phyloP scores from a whole-genome alignment of 2,797 vertebrate genomes.

The Erpetoichthys calabaricus region DNA sequence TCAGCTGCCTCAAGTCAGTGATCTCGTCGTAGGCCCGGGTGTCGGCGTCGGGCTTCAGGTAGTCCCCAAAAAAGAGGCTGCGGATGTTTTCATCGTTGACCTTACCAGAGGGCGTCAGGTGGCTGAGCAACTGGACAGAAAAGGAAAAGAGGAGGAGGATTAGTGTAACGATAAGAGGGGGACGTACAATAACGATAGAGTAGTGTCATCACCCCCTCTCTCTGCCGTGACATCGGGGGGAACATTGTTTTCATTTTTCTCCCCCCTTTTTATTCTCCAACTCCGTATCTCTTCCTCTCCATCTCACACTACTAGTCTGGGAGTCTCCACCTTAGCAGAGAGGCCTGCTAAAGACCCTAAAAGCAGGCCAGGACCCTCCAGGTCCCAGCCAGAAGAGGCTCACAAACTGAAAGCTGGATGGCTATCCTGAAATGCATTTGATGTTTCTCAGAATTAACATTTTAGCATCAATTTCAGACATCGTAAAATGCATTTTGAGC shows the following conservation, averaged over 20 bases:
- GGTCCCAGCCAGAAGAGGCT: too few species aligned
- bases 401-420: too few species aligned
- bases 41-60: slow-evolving; percentile 48
- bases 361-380: too few species aligned
- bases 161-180: neutral
- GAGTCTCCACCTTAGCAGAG: slow-evolving; percentile 4
- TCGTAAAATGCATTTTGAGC: too few species aligned
- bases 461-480: too few species aligned
- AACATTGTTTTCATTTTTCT: too few species aligned
- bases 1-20: slow-evolving; percentile 59
- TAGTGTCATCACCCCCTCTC: too few species aligned
- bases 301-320: slow-evolving; percentile 1
- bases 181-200: too few species aligned
- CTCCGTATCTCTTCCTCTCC: neutral
- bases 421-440: too few species aligned
- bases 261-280: slow-evolving; percentile 6
- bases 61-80: slow-evolving; percentile 84
- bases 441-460: too few species aligned
- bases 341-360: too few species aligned
- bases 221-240: too few species aligned
- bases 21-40: slow-evolving; percentile 71
- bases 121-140: slow-evolving; percentile 56
- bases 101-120: slow-evolving; percentile 57
- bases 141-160: neutral
- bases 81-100: slow-evolving; percentile 66